These are phyloP conservation scores for Steatocranus sp. DNA, from an alignment of 2,797 vertebrate species.

Conservation along the genomic window DNA sequence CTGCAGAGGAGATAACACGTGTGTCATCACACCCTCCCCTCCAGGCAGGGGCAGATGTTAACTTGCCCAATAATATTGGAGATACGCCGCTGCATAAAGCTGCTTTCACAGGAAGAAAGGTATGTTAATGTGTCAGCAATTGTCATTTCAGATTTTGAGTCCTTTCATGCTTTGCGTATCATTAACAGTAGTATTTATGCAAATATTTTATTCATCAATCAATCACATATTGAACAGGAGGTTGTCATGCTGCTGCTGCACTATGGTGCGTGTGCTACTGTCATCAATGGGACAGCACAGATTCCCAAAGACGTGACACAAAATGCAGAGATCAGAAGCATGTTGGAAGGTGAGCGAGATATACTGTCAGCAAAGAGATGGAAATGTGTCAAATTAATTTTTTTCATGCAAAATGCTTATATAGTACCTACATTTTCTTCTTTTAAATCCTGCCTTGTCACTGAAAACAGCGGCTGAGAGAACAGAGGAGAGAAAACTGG, in stretches of 20 bases:
- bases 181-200: constrained; percentile 9
- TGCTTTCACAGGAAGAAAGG: constrained; percentile 94
- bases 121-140: constrained; percentile 38
- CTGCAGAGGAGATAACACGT: background rate
- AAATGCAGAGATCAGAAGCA: constrained; percentile 87
- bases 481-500: constrained; percentile 91
- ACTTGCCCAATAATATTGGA: constrained; percentile 90
- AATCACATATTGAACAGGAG: constrained; percentile 79
- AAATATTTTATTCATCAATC: constrained; percentile 60
- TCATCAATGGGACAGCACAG: constrained; percentile 93
- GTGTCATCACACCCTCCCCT: background rate
- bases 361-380: background rate
- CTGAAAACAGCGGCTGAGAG: constrained; percentile 83
- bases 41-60: constrained; percentile 89
- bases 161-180: background rate
- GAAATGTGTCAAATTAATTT: background rate
- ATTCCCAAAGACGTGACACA: constrained; percentile 91
- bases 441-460: background rate
- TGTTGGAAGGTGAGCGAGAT: constrained; percentile 88
- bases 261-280: constrained; percentile 82
- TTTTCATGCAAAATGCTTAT: background rate
- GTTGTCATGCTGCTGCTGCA: constrained; percentile 93
- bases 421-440: background rate
- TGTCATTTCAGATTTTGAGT: background rate
- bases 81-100: constrained; percentile 94